Evolutionary conservation across 30 jellyfish, hydroid and myxozoan genomes (phyloP).

Genomic region (Aurelia sp.): DNA sequence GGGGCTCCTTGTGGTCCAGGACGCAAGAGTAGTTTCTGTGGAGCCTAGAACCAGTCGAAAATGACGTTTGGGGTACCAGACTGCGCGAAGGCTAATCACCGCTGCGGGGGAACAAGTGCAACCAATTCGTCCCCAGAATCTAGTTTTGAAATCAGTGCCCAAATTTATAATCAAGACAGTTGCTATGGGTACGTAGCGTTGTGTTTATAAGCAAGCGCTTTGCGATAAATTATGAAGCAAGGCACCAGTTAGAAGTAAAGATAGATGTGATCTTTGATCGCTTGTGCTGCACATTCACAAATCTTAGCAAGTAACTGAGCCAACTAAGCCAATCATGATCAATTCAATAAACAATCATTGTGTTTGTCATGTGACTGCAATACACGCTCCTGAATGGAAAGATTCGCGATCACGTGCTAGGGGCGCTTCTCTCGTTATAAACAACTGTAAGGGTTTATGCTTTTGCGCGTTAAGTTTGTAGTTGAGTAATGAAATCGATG

Average conservation of each 20-base stretch:
- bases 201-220: slow-evolving; percentile 1
- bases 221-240: slow-evolving; percentile 8
- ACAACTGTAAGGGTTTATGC: slow-evolving; percentile 36
- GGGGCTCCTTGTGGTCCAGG: no score
- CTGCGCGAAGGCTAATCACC: no score
- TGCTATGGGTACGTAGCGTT: neutral
- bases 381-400: slow-evolving; percentile 14
- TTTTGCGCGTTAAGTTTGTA: slow-evolving; percentile 18
- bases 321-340: slow-evolving; percentile 4
- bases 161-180: no score
- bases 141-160: no score
- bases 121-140: no score
- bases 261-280: slow-evolving; percentile 48
- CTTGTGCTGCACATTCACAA: slow-evolving; percentile 22
- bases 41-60: no score
- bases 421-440: neutral
- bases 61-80: no score
- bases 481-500: slow-evolving; percentile 17
- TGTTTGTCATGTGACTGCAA: slow-evolving; percentile 3
- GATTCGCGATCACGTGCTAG: slow-evolving; percentile 21
- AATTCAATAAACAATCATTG: neutral
- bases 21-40: no score
- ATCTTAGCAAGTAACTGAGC: neutral
- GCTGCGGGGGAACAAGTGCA: no score
- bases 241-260: slow-evolving; percentile 29